Evolutionary conservation across 2,888 invertebrate species (phyloP).

Genomic region (Drosophila siamana): DNA sequence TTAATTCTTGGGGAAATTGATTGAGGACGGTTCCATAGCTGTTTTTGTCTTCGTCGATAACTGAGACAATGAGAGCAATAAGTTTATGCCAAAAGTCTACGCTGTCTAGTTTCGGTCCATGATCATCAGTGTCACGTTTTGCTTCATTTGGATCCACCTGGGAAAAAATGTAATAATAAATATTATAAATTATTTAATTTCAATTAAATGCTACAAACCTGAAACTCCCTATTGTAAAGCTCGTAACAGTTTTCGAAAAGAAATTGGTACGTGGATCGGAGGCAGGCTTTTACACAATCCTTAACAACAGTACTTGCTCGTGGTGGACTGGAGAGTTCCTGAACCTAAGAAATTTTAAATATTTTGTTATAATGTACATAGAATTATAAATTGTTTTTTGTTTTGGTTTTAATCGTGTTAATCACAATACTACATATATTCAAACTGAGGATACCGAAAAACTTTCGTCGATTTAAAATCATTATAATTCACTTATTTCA

Average conservation of each 20-base stretch:
- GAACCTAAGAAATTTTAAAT: constrained; percentile 88
- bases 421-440: too few relatives aligned
- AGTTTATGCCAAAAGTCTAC: constrained; percentile 99
- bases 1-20: constrained; percentile 99
- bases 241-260: constrained; percentile 99
- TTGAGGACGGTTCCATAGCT: constrained; percentile 99
- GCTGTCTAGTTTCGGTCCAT: constrained; percentile 93
- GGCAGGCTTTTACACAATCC: constrained; percentile 99
- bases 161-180: background rate
- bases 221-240: constrained; percentile 96
- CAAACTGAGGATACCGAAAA: too few relatives aligned
- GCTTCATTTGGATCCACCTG: constrained; percentile 95
- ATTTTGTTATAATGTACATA: too few relatives aligned
- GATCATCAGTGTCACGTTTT: constrained; percentile 94
- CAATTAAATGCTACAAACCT: too few relatives aligned
- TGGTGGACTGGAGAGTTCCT: constrained; percentile 99
- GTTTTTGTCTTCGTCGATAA: constrained; percentile 99
- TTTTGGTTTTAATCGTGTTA: too few relatives aligned
- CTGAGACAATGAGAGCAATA: constrained; percentile 98
- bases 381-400: too few relatives aligned
- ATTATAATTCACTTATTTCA: too few relatives aligned
- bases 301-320: constrained; percentile 99
- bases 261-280: constrained; percentile 99
- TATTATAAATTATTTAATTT: background rate
- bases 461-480: too few relatives aligned